These are phyloP conservation scores for Sebastes taczanowskii DNA, from an alignment of 2,797 vertebrate species.

Conservation along the genomic window DNA sequence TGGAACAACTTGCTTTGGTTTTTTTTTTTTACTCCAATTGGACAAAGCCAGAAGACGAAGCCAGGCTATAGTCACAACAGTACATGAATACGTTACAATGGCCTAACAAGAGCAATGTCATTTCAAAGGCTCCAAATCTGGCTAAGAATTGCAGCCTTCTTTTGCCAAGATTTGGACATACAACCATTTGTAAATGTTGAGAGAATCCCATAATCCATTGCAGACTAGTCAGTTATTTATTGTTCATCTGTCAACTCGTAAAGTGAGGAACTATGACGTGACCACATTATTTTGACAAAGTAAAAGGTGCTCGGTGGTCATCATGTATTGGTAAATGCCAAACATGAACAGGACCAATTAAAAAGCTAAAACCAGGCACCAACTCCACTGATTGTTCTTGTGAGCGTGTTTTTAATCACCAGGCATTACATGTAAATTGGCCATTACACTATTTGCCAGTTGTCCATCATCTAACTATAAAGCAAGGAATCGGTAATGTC, in stretches of 20 bases:
- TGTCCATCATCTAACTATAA: background rate
- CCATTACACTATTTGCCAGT: background rate
- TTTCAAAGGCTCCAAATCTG: background rate
- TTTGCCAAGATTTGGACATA: background rate
- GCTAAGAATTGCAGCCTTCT: background rate
- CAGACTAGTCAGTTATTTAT: background rate
- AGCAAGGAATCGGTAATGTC: background rate
- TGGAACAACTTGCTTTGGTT: background rate
- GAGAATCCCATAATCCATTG: background rate
- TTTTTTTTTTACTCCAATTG: background rate
- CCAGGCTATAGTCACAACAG: background rate
- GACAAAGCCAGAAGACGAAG: background rate
- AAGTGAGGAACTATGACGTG: background rate
- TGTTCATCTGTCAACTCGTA: background rate
- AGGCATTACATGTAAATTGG: background rate
- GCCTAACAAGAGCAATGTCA: background rate
- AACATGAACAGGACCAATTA: background rate
- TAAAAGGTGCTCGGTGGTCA: background rate
- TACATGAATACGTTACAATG: background rate
- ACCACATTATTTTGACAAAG: background rate
- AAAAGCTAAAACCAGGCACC: background rate
- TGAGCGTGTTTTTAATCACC: background rate
- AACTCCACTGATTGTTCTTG: background rate
- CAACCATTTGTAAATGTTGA: background rate
- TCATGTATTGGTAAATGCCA: background rate